A percentile compares a stretch with the other conserved stretches of the same genome.
Evolutionary conservation across 2,797 vertebrate species (phyloP).

Genomic region (Syngnathus rostellatus): DNA sequence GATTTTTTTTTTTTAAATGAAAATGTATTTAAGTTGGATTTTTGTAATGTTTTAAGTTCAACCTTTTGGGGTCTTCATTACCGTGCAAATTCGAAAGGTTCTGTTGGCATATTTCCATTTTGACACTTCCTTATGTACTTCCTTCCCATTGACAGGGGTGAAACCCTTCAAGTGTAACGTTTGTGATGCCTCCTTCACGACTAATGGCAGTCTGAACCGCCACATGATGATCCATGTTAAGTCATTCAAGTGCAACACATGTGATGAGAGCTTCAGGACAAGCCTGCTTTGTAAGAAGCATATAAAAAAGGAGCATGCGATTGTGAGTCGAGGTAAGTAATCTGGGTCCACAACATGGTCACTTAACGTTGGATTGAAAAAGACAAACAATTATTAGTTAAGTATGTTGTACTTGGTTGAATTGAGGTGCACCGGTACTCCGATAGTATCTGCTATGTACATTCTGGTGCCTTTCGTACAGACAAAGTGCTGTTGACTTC

Average conservation of each 20-base stretch:
- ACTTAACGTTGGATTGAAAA: neutral
- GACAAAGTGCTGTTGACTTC: neutral
- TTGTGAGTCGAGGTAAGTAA: slow-evolving; percentile 67
- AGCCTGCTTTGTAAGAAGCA: slow-evolving; percentile 87
- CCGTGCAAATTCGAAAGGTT: neutral
- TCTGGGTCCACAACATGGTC: neutral
- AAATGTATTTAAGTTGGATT: neutral
- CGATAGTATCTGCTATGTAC: neutral
- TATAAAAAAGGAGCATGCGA: slow-evolving; percentile 83
- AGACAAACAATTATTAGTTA: neutral
- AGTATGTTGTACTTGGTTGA: neutral
- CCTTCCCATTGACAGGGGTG: slow-evolving; percentile 67
- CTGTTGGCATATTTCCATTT: neutral
- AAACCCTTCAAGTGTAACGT: slow-evolving; percentile 90
- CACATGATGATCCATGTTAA: slow-evolving; percentile 93
- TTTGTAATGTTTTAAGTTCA: neutral
- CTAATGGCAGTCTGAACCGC: slow-evolving; percentile 94
- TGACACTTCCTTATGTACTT: neutral
- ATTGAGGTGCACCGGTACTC: neutral
- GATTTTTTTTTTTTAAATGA: no score
- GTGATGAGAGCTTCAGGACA: slow-evolving; percentile 88
- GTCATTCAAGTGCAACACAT: slow-evolving; percentile 89
- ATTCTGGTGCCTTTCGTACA: neutral
- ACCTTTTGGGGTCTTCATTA: neutral
- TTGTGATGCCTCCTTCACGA: slow-evolving; percentile 89